These are phyloP conservation scores for Marcusenius ussheri DNA, from an alignment of 2,113 vertebrate genomes.

Conservation along the genomic window DNA sequence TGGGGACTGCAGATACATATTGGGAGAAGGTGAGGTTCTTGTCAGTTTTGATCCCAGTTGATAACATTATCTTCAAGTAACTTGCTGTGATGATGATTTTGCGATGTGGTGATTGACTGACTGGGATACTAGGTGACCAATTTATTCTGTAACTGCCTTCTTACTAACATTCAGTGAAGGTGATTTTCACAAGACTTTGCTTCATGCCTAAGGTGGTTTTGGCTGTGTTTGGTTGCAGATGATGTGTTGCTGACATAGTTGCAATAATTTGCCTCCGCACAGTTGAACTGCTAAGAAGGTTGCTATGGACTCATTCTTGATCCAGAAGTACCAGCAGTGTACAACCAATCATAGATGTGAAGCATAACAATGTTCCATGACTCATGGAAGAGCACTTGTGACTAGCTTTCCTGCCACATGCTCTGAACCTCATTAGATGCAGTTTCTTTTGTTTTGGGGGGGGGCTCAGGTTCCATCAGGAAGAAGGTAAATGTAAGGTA, in stretches of 20 bases:
- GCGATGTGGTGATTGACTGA: neutral
- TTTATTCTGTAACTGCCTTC: neutral
- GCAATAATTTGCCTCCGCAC: neutral
- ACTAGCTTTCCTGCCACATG: neutral
- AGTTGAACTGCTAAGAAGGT: neutral
- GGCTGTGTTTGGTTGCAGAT: neutral
- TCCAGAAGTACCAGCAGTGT: neutral
- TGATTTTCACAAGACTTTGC: neutral
- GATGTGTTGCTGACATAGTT: neutral
- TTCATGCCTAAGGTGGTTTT: neutral
- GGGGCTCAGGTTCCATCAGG: neutral
- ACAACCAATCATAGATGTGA: neutral
- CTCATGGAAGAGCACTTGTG: neutral
- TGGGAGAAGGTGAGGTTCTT: neutral
- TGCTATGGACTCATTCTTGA: neutral
- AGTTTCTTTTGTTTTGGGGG: neutral
- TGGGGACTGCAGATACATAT: neutral
- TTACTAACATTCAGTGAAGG: neutral
- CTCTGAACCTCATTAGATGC: neutral
- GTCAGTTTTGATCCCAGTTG: neutral
- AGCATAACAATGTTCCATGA: neutral
- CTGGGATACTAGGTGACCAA: neutral
- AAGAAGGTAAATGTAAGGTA: neutral
- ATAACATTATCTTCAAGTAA: neutral
- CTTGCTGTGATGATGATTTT: neutral